phyloP scores from a whole-genome alignment of 1,140 invertebrate species.

The Dendrolimus kikuchii region DNA sequence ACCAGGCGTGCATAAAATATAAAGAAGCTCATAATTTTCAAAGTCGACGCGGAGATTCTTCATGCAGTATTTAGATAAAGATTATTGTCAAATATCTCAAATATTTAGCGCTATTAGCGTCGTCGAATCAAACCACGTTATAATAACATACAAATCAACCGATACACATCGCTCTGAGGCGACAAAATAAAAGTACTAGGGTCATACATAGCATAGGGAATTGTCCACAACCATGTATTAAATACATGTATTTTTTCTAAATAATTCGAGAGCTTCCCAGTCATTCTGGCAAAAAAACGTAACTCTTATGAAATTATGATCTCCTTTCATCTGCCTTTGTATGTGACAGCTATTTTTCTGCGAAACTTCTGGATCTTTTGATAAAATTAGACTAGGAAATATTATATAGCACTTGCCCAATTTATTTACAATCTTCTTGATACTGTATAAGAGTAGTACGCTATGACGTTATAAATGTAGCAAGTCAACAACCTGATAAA shows the following conservation, averaged over 20 bases:
- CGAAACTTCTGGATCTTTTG: too few relatives aligned
- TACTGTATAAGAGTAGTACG: too few relatives aligned
- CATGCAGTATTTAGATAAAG: slow-evolving; percentile 15
- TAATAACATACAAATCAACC: slow-evolving; percentile 17
- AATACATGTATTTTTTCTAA: slow-evolving; percentile 21
- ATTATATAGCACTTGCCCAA: too few relatives aligned
- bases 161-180: slow-evolving; percentile 1
- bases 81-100: slow-evolving; percentile 20
- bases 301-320: too few relatives aligned
- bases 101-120: slow-evolving; percentile 15
- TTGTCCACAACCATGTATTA: slow-evolving; percentile 12
- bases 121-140: slow-evolving; percentile 13
- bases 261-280: too few relatives aligned
- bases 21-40: slow-evolving; percentile 8
- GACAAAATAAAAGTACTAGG: slow-evolving; percentile 10
- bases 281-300: too few relatives aligned
- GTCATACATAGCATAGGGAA: slow-evolving; percentile 9
- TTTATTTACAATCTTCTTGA: too few relatives aligned
- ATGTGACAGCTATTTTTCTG: too few relatives aligned
- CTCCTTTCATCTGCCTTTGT: too few relatives aligned
- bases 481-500: too few relatives aligned
- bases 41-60: slow-evolving; percentile 6
- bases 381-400: too few relatives aligned
- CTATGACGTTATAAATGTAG: too few relatives aligned
- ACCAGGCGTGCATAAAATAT: slow-evolving; percentile 16